These are phyloP conservation scores for Neogale vison DNA, from an alignment of 2,113 vertebrate species.

Conservation along the genomic window DNA sequence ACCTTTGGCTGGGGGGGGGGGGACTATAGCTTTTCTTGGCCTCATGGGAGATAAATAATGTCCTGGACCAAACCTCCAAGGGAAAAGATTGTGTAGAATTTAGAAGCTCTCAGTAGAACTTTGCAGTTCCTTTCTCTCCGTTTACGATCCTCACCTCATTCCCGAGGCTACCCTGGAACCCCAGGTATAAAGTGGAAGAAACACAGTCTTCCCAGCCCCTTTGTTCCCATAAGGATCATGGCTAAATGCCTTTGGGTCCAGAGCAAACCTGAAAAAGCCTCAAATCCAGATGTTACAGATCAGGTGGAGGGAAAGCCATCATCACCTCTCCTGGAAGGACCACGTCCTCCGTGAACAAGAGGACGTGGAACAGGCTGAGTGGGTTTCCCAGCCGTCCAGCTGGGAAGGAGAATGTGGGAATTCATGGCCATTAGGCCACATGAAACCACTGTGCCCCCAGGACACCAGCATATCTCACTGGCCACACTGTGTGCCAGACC, in stretches of 20 bases:
- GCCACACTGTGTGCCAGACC: neutral
- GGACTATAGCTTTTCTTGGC: neutral
- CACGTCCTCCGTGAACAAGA: neutral
- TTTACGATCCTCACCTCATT: neutral
- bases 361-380: neutral
- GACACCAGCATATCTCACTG: accelerated
- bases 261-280: neutral
- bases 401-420: neutral
- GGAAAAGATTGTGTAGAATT: neutral
- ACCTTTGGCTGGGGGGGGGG: accelerated
- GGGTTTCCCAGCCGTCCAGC: neutral
- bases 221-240: neutral
- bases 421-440: neutral
- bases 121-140: neutral
- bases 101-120: no score
- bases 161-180: neutral
- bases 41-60: neutral
- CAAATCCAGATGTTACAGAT: neutral
- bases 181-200: no score
- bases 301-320: accelerated
- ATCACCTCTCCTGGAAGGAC: neutral
- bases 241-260: neutral
- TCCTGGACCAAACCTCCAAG: neutral
- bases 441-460: accelerated
- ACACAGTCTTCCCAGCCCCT: accelerated